These are phyloP conservation scores for Ahaetulla prasina DNA, from an alignment of 2,113 vertebrate genomes.

Conservation along the genomic window DNA sequence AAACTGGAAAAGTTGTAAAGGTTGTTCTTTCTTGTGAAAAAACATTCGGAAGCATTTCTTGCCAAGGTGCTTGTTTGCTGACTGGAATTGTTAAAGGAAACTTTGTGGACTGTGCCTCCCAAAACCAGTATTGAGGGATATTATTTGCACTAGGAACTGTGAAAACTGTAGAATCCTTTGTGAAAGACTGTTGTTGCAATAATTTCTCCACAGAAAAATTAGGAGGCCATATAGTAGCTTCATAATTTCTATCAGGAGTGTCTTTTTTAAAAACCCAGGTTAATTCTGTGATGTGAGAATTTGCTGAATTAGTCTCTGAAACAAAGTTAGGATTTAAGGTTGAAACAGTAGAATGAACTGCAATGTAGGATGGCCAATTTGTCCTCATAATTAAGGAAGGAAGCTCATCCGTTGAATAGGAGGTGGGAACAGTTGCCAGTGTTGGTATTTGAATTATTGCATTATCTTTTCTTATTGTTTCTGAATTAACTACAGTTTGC, in stretches of 20 bases:
- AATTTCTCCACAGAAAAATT: background rate
- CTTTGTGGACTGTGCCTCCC: background rate
- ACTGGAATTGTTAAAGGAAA: constrained; percentile 1
- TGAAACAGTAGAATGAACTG: fast-evolving
- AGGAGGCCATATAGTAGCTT: background rate
- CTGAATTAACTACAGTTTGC: constrained; percentile 25
- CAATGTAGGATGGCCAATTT: constrained; percentile 20
- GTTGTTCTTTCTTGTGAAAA: background rate
- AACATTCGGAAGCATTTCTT: background rate
- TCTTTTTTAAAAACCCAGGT: constrained; percentile 3
- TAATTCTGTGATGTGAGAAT: background rate
- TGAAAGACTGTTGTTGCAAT: constrained; percentile 5
- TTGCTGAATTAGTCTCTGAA: background rate
- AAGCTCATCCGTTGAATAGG: background rate
- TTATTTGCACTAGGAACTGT: fast-evolving
- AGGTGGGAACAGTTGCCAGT: background rate
- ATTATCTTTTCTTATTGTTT: background rate
- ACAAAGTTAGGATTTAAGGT: background rate
- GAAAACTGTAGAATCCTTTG: background rate
- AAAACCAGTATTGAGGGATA: background rate
- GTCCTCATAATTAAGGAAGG: constrained; percentile 16
- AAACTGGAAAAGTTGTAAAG: background rate
- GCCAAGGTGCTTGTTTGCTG: background rate
- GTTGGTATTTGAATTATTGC: background rate
- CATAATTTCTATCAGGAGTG: background rate